Conservation (phyloP, 2,797 vertebrate genomes). For the Rhincodon typus region DNA sequence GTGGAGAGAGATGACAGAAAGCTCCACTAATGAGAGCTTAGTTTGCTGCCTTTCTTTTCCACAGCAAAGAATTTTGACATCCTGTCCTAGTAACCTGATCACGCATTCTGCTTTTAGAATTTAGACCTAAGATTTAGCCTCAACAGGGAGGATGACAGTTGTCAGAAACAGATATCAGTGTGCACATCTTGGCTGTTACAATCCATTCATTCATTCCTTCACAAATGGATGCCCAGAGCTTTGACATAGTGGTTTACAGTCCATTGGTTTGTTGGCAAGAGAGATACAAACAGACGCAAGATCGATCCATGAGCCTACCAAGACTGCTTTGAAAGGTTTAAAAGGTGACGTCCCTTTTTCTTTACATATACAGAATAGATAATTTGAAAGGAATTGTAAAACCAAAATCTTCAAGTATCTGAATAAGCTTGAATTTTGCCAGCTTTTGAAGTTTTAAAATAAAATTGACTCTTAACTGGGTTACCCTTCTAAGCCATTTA, state of each 20-base stretch:
- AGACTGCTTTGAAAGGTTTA: conserved; percentile 26
- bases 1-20: conserved; percentile 28
- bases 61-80: conserved; percentile 59
- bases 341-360: background rate
- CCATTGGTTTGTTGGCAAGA: conserved; percentile 64
- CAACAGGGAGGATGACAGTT: conserved; percentile 66
- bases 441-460: background rate
- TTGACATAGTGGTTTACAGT: conserved; percentile 66
- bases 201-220: conserved; percentile 72
- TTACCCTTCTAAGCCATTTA: background rate
- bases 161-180: conserved; percentile 73
- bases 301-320: conserved; percentile 62
- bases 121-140: conserved; percentile 65
- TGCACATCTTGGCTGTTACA: conserved; percentile 67
- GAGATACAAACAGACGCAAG: conserved; percentile 69
- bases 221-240: conserved; percentile 69
- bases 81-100: conserved; percentile 67
- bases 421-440: background rate
- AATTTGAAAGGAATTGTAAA: background rate
- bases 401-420: background rate
- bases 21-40: conserved; percentile 35
- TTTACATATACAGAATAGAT: background rate
- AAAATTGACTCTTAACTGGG: background rate
- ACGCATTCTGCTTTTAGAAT: conserved; percentile 66
- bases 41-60: conserved; percentile 47